Evolutionary conservation across 2,888 invertebrate species (phyloP).

Genomic region (Leucania comma): DNA sequence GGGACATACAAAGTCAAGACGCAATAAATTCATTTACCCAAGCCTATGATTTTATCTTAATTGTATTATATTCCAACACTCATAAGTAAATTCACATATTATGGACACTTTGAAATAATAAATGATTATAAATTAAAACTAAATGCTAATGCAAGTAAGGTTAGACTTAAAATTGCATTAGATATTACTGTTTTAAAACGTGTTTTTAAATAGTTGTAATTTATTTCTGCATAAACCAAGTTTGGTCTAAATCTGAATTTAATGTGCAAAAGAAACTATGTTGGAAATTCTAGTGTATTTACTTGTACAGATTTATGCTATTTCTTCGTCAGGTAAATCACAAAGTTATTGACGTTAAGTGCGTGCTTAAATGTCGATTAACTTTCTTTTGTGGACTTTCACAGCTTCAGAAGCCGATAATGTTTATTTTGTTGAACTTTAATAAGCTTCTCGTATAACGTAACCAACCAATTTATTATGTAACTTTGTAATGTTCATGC

Average conservation of each 20-base stretch:
- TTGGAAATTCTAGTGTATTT: constrained; percentile 8
- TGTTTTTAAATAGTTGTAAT: constrained; percentile 28
- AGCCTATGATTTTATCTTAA: constrained; percentile 57
- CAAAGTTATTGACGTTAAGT: constrained; percentile 49
- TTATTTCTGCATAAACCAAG: background rate
- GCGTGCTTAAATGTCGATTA: constrained; percentile 53
- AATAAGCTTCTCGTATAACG: constrained; percentile 47
- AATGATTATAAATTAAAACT: constrained; percentile 41
- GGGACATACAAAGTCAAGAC: constrained; percentile 15
- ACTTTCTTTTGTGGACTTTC: constrained; percentile 54
- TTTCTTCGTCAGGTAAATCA: constrained; percentile 46
- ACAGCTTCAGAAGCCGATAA: constrained; percentile 42
- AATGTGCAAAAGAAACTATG: constrained; percentile 1
- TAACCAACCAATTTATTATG: constrained; percentile 15
- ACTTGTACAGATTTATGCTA: constrained; percentile 21
- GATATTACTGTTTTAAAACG: constrained; percentile 13
- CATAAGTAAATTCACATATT: constrained; percentile 33
- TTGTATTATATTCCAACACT: constrained; percentile 52
- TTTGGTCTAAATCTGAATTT: constrained; percentile 8
- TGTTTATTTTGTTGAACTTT: constrained; percentile 47
- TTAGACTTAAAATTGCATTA: constrained; percentile 15
- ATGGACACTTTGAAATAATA: constrained; percentile 24
- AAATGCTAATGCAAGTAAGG: constrained; percentile 28
- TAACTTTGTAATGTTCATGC: constrained; percentile 14
- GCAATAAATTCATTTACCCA: constrained; percentile 48